These are phyloP conservation scores for Colostygia pectinataria DNA, from an alignment of 2,888 invertebrate species.

Conservation along the genomic window DNA sequence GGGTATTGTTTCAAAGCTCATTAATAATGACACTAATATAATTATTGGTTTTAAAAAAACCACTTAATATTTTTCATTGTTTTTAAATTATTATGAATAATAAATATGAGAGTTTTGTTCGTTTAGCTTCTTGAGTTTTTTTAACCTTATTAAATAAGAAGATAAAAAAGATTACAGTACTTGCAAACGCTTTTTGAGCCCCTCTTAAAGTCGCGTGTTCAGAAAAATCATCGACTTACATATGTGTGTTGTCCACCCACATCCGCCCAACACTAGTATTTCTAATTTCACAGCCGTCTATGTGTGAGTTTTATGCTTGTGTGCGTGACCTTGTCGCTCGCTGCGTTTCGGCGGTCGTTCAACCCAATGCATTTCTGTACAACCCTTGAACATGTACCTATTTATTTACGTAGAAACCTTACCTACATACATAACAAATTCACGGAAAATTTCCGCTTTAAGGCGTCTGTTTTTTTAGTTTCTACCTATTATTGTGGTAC, in stretches of 20 bases:
- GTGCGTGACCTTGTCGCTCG: conserved; percentile 77
- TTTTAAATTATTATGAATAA: too few species aligned
- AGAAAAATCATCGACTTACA: conserved; percentile 37
- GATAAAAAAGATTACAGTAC: too few species aligned
- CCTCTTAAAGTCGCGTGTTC: not conserved
- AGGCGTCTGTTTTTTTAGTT: not conserved
- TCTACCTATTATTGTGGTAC: too few species aligned
- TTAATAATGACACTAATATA: conserved; percentile 3
- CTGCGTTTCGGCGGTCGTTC: conserved; percentile 79
- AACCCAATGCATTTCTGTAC: conserved; percentile 67
- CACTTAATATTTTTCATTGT: too few species aligned
- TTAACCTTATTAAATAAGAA: too few species aligned
- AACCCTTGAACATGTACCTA: conserved; percentile 62
- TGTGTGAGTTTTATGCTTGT: conserved; percentile 56
- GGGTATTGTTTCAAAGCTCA: conserved; percentile 21
- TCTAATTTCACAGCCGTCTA: conserved; percentile 79
- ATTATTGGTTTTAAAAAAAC: conserved; percentile 4
- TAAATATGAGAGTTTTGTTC: too few species aligned
- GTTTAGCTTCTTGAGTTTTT: too few species aligned
- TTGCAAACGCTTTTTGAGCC: too few species aligned
- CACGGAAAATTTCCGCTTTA: not conserved
- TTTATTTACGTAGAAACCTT: conserved; percentile 15
- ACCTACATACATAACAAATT: conserved; percentile 1
- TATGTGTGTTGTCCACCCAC: conserved; percentile 19
- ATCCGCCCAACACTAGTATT: conserved; percentile 63